A percentile compares a stretch with the other conserved stretches of the same genome.
These are phyloP conservation scores for Pseudopodoces humilis DNA, from an alignment of 2,113 vertebrate species.

Conservation along the genomic window DNA sequence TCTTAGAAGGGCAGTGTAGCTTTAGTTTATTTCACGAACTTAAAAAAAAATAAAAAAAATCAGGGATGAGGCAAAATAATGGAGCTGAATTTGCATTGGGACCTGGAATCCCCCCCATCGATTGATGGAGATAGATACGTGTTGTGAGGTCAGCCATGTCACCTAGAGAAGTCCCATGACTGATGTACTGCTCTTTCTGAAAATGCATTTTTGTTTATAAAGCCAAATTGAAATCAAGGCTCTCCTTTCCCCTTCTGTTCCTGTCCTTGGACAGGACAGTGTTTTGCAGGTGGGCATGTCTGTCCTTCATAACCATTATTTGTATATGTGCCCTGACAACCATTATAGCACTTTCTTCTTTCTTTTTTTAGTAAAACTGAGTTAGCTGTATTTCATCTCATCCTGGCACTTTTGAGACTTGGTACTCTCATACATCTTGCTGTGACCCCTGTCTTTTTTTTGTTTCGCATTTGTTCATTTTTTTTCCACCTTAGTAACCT, in stretches of 20 bases:
- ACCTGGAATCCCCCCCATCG: rapidly evolving
- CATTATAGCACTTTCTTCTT: neutral
- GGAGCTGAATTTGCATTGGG: neutral
- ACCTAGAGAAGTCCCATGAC: neutral
- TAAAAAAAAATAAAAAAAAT: neutral
- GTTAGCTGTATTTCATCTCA: neutral
- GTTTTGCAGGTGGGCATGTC: neutral
- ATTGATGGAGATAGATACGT: neutral
- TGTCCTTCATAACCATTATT: neutral
- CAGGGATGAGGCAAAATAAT: neutral
- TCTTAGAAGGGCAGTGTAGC: neutral
- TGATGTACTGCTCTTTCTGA: neutral
- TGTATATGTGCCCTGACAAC: neutral
- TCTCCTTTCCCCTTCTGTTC: neutral
- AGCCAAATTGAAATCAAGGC: neutral
- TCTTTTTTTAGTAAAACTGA: neutral
- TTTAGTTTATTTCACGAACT: neutral
- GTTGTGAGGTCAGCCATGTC: neutral
- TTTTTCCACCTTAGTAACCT: slow-evolving; percentile 3
- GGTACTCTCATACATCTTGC: neutral
- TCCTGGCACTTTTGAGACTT: neutral
- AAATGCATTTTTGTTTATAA: neutral
- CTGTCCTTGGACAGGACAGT: neutral
- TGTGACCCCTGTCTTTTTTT: neutral
- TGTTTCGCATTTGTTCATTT: neutral